phyloP scores from a whole-genome alignment of 1,140 invertebrate species.

The Drosophila orosa region DNA sequence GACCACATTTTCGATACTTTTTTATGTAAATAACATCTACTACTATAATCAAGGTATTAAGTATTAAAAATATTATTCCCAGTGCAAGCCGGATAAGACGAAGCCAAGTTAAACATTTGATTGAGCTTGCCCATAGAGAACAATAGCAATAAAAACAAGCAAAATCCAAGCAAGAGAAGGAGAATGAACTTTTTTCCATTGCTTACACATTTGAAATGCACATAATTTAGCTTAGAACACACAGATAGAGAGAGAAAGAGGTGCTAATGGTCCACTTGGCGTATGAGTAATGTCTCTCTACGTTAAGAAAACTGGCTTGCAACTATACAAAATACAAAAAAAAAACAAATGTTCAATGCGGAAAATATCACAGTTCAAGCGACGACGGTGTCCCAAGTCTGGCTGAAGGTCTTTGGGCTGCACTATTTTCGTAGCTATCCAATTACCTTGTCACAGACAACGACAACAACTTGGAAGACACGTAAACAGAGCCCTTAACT shows the following conservation, averaged over 20 bases:
- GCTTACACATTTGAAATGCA: conserved; percentile 63
- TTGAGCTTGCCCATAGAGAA: conserved; percentile 63
- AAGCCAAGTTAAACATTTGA: conserved; percentile 63
- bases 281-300: conserved; percentile 63
- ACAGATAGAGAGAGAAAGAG: conserved; percentile 1
- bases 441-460: conserved; percentile 58
- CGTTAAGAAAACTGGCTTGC: conserved; percentile 31
- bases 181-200: conserved; percentile 62
- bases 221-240: conserved; percentile 58
- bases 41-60: not conserved
- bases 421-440: conserved; percentile 70
- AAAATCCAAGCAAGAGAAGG: conserved; percentile 27
- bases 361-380: conserved; percentile 50
- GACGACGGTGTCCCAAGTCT: conserved; percentile 6
- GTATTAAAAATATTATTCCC: not conserved
- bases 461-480: conserved; percentile 26
- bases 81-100: conserved; percentile 20
- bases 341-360: conserved; percentile 14
- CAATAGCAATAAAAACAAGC: conserved; percentile 20
- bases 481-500: conserved; percentile 65
- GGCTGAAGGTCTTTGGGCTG: conserved; percentile 40
- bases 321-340: conserved; percentile 4
- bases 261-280: conserved; percentile 44
- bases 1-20: not conserved
- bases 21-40: too few species aligned